Conservation (phyloP, 1,140 invertebrate species). For the Apis florea region DNA sequence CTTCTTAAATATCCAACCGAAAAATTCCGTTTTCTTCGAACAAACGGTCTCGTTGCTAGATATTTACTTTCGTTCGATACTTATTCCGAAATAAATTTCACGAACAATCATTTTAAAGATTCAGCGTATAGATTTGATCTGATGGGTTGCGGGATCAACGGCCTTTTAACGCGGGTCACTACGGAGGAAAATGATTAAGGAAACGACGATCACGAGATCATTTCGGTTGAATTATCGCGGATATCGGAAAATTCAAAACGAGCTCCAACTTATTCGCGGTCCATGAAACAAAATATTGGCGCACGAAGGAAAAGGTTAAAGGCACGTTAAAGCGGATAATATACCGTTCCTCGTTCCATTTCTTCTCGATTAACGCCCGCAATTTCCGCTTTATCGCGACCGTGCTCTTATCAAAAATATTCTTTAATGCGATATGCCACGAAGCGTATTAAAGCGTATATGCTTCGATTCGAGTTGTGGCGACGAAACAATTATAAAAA, state of each 20-base stretch:
- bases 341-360: neutral
- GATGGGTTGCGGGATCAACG: neutral
- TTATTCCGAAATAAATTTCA: neutral
- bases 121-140: neutral
- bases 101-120: neutral
- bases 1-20: neutral
- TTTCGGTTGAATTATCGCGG: neutral
- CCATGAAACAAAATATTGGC: neutral
- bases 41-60: too few species aligned
- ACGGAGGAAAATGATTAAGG: neutral
- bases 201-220: neutral
- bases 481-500: too few species aligned
- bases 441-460: neutral
- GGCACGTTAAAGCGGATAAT: conserved; percentile 11
- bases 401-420: conserved; percentile 5
- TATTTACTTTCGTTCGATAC: too few species aligned
- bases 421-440: neutral
- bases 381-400: conserved; percentile 29
- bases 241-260: neutral
- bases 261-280: neutral
- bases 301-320: conserved; percentile 13
- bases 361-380: neutral
- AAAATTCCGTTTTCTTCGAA: neutral
- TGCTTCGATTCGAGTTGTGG: too few species aligned
- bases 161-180: neutral